Percentiles rank a stretch among this genome's conserved stretches.
These are phyloP conservation scores for Pithys albifrons DNA, from an alignment of 2,113 vertebrate species.

Conservation along the genomic window DNA sequence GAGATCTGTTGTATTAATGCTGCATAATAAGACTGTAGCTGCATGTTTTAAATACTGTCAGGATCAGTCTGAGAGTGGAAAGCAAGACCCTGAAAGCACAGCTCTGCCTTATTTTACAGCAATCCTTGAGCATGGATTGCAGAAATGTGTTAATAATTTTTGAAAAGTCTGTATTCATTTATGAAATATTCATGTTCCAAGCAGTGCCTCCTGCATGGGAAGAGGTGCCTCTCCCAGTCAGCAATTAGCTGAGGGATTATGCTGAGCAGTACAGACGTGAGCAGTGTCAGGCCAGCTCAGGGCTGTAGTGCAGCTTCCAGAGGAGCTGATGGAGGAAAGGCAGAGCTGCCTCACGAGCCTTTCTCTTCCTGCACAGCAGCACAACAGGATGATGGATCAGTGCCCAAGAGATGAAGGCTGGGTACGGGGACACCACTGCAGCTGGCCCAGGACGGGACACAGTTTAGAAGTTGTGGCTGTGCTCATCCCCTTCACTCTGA, in stretches of 20 bases:
- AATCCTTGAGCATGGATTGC: not conserved
- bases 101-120: not conserved
- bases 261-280: not conserved
- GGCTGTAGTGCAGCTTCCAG: not conserved
- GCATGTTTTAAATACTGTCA: not conserved
- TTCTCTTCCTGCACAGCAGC: not conserved
- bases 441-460: not conserved
- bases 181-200: not conserved
- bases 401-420: not conserved
- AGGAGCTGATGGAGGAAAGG: not conserved
- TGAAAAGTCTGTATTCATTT: not conserved
- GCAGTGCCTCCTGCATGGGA: not conserved
- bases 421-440: not conserved
- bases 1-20: not conserved
- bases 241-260: not conserved
- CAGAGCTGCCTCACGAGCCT: not conserved
- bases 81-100: not conserved
- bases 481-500: not conserved
- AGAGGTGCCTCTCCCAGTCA: not conserved
- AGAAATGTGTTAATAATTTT: constrained; percentile 9
- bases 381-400: not conserved
- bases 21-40: not conserved
- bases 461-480: not conserved
- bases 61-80: not conserved
- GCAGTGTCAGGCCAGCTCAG: not conserved